Base-by-base conservation (phyloP, 2,113 vertebrate genomes). In the Scortum barcoo region DNA sequence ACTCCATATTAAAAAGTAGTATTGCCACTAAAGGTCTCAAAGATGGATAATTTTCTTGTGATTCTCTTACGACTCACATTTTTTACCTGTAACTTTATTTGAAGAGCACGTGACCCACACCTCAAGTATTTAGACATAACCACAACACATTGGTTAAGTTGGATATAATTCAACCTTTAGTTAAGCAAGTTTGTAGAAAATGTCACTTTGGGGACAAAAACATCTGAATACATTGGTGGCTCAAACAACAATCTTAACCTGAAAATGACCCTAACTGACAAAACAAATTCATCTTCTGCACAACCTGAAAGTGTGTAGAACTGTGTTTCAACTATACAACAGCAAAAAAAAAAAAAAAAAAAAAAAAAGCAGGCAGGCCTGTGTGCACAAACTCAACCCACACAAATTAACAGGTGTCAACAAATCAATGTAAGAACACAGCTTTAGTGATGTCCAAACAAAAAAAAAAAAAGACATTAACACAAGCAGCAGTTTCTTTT, bases 131-230 rank as follows among this genome's bases (percentile, higher is more conserved):
- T 9, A 53, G 16, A 88, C 8, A 85, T 30, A 73, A 67, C 46
- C 60, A 88, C 60, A 60, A 72, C 67, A 33, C 28, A 4, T 11
- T 50, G 19, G 22, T 69, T 42, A 50, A 61, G 26, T 40, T 78
- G 77, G 48, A 73, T 66, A 73, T 56, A 84, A 58, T 86, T 85
- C 20, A 88, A 76, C 33, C 8, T 81, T 61, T 82, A 83, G 40
- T 78, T 68, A 67, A 72, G 61, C 17, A 70, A 67, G 33, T 80
- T 74, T 81, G 69, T 86, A 89, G 70, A 91, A 91, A 89, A 86
- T 61, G 33, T 81, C 58, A 69, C 38, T 68, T 60, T 44, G 22
- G 61, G 53, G 65, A 61, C 66, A 86, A 22, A 38, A 69, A 17
- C 10, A 70, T 62, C 30, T 42, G 9, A 65, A 67, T 61, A 73